A percentile compares a stretch with the other conserved stretches of the same genome.
Evolutionary conservation across 2,113 vertebrate genomes (phyloP).

Genomic region (Rhinolophus ferrumequinum): DNA sequence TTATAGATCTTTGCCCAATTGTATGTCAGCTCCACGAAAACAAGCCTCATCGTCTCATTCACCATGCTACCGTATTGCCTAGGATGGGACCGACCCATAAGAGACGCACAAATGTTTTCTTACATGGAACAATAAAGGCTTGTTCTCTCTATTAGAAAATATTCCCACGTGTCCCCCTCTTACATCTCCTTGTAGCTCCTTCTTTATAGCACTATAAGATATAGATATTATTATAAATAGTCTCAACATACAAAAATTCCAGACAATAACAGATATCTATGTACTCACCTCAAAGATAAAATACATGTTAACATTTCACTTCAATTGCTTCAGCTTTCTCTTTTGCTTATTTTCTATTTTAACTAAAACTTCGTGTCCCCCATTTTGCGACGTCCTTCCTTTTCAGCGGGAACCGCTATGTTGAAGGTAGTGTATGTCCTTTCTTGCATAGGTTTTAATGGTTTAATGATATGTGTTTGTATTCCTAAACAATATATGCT

Average conservation of each 20-base stretch:
- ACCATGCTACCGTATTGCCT: not conserved
- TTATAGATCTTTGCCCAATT: not conserved
- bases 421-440: not conserved
- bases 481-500: not conserved
- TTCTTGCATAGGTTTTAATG: not conserved
- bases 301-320: not conserved
- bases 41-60: not conserved
- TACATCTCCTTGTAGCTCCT: not conserved
- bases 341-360: slow-evolving; percentile 12
- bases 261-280: not conserved
- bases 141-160: not conserved
- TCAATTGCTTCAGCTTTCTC: not conserved
- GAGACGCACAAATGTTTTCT: not conserved
- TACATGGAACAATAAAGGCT: not conserved
- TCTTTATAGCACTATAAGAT: not conserved
- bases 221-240: not conserved
- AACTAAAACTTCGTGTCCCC: not conserved
- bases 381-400: not conserved
- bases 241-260: not conserved
- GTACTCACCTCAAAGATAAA: not conserved
- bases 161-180: not conserved
- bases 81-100: not conserved
- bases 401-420: not conserved
- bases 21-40: not conserved
- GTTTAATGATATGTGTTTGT: not conserved